Conservation (phyloP, 2,888 invertebrate species). For the Ceraclea dissimilis region DNA sequence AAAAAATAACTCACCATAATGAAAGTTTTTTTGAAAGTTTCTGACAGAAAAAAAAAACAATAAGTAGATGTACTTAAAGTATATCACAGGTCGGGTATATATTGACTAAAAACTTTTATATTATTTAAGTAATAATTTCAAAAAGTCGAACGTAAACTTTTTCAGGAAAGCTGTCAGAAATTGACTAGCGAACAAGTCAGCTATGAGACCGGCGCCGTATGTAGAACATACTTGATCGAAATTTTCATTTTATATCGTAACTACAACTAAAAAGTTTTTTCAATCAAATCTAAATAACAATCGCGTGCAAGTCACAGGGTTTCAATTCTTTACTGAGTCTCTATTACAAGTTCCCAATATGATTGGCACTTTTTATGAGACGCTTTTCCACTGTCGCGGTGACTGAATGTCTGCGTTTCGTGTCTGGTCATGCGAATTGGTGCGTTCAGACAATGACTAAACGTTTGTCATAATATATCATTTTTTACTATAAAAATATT, state of each 20-base stretch:
- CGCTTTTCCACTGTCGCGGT: not conserved
- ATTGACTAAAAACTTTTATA: not conserved
- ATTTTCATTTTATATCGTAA: not conserved
- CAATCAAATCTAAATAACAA: not conserved
- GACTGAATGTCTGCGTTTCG: not conserved
- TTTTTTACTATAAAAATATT: not conserved
- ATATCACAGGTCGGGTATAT: not conserved
- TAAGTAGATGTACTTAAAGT: not conserved
- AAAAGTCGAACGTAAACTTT: not conserved
- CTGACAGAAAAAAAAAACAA: not conserved
- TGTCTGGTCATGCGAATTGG: slow-evolving; percentile 1
- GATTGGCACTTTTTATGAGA: no score
- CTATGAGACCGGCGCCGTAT: not conserved
- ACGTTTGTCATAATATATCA: not conserved
- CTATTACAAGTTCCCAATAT: no score
- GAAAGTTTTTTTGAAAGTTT: not conserved
- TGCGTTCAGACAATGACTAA: not conserved
- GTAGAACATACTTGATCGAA: not conserved
- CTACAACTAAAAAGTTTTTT: not conserved
- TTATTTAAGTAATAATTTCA: not conserved
- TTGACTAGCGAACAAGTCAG: not conserved
- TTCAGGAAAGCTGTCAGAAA: not conserved
- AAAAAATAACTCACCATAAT: not conserved
- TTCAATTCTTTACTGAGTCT: no score
- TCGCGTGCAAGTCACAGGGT: not conserved